phyloP scores from a whole-genome alignment of 2,888 invertebrate genomes.

The Arge pagana region DNA sequence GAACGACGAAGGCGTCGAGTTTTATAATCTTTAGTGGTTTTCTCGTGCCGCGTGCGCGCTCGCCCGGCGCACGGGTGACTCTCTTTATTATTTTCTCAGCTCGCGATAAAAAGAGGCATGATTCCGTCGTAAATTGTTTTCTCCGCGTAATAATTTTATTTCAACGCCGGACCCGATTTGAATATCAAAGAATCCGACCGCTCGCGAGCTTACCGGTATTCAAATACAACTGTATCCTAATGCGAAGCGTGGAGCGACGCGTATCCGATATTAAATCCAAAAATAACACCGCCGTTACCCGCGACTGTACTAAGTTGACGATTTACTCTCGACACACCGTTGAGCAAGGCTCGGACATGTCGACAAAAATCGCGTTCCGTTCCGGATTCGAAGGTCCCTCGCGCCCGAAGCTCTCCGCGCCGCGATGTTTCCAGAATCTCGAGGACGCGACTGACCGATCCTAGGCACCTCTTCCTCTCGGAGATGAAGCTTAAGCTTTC shows the following conservation, averaged over 20 bases:
- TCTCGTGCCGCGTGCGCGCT: constrained; percentile 20
- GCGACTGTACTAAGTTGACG: constrained; percentile 4
- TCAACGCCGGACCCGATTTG: constrained; percentile 17
- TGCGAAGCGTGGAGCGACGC: too few relatives aligned
- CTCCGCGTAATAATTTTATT: constrained; percentile 23
- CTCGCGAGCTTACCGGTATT: background rate
- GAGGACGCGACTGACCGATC: too few relatives aligned
- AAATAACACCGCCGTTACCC: background rate
- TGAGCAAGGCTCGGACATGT: too few relatives aligned
- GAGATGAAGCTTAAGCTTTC: too few relatives aligned
- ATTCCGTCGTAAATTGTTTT: constrained; percentile 20
- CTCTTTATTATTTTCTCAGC: constrained; percentile 19
- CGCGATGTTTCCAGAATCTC: too few relatives aligned
- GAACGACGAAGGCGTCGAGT: constrained; percentile 2
- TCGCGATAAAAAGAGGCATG: constrained; percentile 15
- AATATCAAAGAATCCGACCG: constrained; percentile 25
- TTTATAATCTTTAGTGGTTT: constrained; percentile 18
- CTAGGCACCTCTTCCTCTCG: too few relatives aligned
- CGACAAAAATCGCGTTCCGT: too few relatives aligned
- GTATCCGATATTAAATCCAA: too few relatives aligned
- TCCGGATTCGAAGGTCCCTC: too few relatives aligned
- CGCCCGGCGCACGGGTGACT: background rate
- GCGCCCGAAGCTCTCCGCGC: too few relatives aligned
- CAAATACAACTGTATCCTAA: constrained; percentile 20
- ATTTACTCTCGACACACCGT: background rate